Percentiles rank a stretch among this genome's conserved stretches.
Evolutionary conservation across 2,888 invertebrate species (phyloP).

Genomic region (Dendrolimus houi): DNA sequence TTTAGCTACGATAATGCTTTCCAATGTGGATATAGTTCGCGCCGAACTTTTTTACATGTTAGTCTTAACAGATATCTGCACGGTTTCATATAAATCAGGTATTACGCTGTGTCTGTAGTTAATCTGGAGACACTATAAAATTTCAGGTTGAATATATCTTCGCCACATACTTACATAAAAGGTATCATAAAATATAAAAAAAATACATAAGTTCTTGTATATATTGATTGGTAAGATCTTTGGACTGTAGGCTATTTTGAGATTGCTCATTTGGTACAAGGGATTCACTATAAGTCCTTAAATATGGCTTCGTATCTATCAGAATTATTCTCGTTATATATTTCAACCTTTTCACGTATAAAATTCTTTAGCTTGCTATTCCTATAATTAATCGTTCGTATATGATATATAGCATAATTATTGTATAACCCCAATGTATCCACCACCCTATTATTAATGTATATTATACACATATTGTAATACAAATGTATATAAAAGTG

Average conservation of each 20-base stretch:
- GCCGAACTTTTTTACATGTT: too few species aligned
- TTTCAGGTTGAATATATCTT: too few species aligned
- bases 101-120: too few species aligned
- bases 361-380: constrained; percentile 63
- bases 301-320: constrained; percentile 60
- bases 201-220: constrained; percentile 34
- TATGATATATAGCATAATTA: constrained; percentile 11
- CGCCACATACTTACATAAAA: neutral
- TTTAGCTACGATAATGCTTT: too few species aligned
- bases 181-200: constrained; percentile 1
- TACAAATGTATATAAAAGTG: constrained; percentile 48
- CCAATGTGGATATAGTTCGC: too few species aligned
- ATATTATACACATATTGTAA: constrained; percentile 25
- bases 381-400: constrained; percentile 52
- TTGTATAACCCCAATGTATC: constrained; percentile 39
- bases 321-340: constrained; percentile 36
- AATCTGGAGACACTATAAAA: too few species aligned
- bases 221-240: constrained; percentile 60
- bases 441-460: constrained; percentile 14
- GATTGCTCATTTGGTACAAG: constrained; percentile 73
- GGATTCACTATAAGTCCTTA: constrained; percentile 69
- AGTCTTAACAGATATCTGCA: too few species aligned
- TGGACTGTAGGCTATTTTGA: constrained; percentile 62
- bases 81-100: too few species aligned
- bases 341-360: constrained; percentile 31